Percentiles rank a stretch among this genome's conserved stretches.
These are phyloP conservation scores for Empidonax traillii DNA, from an alignment of 2,113 vertebrate species.

Conservation along the genomic window DNA sequence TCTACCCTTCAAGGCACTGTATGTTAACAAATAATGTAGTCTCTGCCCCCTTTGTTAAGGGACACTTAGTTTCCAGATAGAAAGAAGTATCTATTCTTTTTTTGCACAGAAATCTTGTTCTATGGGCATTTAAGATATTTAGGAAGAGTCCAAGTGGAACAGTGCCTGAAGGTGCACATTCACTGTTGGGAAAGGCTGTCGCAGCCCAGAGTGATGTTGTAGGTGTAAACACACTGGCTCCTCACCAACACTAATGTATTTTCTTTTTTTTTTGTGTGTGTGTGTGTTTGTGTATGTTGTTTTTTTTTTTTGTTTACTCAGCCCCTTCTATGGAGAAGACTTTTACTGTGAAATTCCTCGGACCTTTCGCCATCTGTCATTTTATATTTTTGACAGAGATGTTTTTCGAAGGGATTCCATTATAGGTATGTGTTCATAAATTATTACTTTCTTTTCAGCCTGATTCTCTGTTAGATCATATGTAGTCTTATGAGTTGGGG, in stretches of 20 bases:
- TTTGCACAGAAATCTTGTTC: neutral
- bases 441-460: neutral
- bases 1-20: neutral
- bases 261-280: neutral
- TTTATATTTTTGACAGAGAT: conserved; percentile 98
- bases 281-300: conserved; percentile 8
- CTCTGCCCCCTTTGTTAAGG: neutral
- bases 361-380: conserved; percentile 94
- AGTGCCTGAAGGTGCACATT: neutral
- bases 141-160: neutral
- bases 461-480: neutral
- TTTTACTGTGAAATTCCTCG: conserved; percentile 99
- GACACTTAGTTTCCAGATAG: neutral
- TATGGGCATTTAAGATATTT: neutral
- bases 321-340: conserved; percentile 98
- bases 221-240: neutral
- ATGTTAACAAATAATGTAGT: neutral
- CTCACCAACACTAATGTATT: conserved; percentile 19
- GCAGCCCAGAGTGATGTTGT: neutral
- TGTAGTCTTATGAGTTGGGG: neutral
- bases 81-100: neutral
- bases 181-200: neutral
- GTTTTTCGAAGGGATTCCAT: conserved; percentile 99
- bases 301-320: conserved; percentile 58
- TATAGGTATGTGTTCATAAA: conserved; percentile 84